Evolutionary conservation across 2,113 vertebrate genomes (phyloP).

Genomic region (Larimichthys polyactis): DNA sequence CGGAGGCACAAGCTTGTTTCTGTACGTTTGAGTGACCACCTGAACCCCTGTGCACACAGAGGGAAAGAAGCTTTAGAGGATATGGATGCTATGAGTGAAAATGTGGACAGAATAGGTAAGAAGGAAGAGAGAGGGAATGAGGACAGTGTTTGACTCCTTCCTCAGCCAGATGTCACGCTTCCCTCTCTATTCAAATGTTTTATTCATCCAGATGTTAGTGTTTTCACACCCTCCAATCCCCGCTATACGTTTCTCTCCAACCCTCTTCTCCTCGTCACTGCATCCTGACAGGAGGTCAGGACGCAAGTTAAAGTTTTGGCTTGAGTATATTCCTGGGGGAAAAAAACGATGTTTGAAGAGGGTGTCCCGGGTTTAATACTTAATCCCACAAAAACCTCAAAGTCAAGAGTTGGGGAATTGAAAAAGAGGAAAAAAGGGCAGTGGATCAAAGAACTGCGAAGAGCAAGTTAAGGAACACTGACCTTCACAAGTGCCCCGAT

Average conservation of each 20-base stretch:
- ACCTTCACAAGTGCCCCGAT: constrained; percentile 47
- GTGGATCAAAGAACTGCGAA: constrained; percentile 33
- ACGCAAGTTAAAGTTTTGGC: constrained; percentile 18
- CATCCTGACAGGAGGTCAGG: constrained; percentile 6
- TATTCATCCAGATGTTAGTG: constrained; percentile 73
- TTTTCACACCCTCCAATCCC: constrained; percentile 47
- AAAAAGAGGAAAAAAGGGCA: constrained; percentile 29
- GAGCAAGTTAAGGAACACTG: constrained; percentile 13
- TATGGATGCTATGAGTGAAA: background rate
- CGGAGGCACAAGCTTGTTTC: constrained; percentile 33
- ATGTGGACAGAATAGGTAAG: constrained; percentile 22
- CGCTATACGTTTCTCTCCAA: constrained; percentile 28
- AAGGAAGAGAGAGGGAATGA: constrained; percentile 12
- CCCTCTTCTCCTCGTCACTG: constrained; percentile 23
- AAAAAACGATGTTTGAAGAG: constrained; percentile 25
- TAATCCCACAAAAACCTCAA: constrained; percentile 57
- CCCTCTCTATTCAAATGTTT: constrained; percentile 69
- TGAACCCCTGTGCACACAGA: constrained; percentile 34
- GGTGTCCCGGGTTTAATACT: constrained; percentile 21
- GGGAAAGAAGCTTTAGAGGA: background rate
- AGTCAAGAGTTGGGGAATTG: constrained; percentile 19
- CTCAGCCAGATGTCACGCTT: constrained; percentile 65
- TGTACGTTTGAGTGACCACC: constrained; percentile 33
- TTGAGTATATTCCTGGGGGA: constrained; percentile 22
- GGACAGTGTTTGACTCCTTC: constrained; percentile 45